A percentile compares a stretch with the other conserved stretches of the same genome.
Conservation (phyloP, 2,888 invertebrate species). For the Punctoribates punctum region DNA sequence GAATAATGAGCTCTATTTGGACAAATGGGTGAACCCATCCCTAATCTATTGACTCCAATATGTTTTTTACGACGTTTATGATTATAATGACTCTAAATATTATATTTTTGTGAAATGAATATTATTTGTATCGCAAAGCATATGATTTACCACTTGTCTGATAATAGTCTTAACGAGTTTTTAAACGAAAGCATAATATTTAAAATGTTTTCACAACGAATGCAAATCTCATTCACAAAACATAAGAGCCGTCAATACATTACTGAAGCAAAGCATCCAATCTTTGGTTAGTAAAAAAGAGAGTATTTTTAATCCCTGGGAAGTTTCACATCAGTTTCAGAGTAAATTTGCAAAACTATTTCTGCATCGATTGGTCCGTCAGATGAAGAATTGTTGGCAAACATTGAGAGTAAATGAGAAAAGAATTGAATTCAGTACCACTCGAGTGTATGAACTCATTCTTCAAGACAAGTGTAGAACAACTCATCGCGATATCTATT, state of each 20-base stretch:
- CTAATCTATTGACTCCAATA: constrained; percentile 7
- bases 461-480: neutral
- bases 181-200: constrained; percentile 2
- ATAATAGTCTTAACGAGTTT: neutral
- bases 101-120: neutral
- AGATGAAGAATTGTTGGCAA: neutral
- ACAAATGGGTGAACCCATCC: constrained; percentile 23
- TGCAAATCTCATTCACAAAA: constrained; percentile 11
- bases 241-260: neutral
- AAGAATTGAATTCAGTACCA: constrained; percentile 15
- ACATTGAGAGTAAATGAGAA: constrained; percentile 29
- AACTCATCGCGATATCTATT: neutral
- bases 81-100: neutral
- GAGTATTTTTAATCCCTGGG: constrained; percentile 23
- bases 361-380: constrained; percentile 22
- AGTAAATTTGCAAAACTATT: constrained; percentile 34
- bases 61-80: neutral
- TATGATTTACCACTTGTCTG: neutral
- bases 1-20: constrained; percentile 8
- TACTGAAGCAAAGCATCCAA: neutral
- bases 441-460: constrained; percentile 4
- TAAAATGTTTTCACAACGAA: neutral
- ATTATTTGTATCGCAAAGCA: neutral
- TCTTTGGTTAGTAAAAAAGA: neutral
- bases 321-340: constrained; percentile 7